Percentiles rank a stretch among this genome's conserved stretches.
Conservation (phyloP, 64 coral and sea anemone genomes). For the Stichodactyla helianthus region DNA sequence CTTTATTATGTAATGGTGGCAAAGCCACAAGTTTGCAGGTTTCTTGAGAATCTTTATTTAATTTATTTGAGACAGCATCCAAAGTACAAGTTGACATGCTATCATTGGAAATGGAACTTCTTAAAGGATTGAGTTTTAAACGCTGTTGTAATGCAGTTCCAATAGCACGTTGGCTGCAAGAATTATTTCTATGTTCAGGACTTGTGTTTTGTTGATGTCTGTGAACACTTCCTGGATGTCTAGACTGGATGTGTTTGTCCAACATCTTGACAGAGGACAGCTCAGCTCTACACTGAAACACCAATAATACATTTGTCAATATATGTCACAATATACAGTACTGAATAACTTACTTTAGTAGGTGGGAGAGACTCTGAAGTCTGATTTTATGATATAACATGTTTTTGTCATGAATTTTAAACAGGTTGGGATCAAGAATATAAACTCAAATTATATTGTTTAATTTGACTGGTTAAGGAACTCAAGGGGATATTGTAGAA, state of each 20-base stretch:
- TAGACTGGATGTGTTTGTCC: not conserved
- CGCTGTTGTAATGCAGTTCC: not conserved
- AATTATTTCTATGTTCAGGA: not conserved
- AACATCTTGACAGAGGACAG: not conserved
- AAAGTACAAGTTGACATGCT: not conserved
- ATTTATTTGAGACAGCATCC: not conserved
- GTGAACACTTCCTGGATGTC: not conserved
- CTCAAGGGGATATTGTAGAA: no score
- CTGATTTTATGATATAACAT: no score
- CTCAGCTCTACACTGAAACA: slow-evolving; percentile 1
- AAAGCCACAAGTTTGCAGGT: not conserved
- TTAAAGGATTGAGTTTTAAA: not conserved
- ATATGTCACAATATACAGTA: no score
- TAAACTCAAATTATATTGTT: no score
- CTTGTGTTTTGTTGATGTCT: not conserved
- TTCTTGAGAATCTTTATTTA: not conserved
- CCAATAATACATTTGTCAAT: not conserved
- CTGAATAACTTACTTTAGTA: no score
- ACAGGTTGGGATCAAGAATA: no score
- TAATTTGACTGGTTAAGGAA: no score
- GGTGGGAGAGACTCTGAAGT: no score
- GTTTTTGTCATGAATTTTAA: no score
- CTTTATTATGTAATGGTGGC: not conserved
- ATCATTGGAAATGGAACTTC: not conserved
- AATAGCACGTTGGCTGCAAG: not conserved